A percentile compares a stretch with the other conserved stretches of the same genome.
phyloP scores from a whole-genome alignment of 2,113 vertebrate genomes.

The Tor tambroides region DNA sequence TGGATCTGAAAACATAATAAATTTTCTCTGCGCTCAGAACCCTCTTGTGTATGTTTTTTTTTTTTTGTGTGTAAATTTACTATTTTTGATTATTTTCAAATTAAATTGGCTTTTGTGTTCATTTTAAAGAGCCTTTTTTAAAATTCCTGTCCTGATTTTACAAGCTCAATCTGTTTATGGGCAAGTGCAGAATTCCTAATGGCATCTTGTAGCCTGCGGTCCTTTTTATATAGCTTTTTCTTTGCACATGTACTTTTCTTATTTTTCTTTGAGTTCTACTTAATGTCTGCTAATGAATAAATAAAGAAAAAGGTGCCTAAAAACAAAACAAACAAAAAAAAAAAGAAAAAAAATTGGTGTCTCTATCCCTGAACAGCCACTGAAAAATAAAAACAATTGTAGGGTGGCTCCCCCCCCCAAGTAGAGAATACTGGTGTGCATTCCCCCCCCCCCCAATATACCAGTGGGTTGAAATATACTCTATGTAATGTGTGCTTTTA shows the following conservation, averaged over 20 bases:
- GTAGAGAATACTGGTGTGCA: slow-evolving; percentile 79
- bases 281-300: slow-evolving; percentile 73
- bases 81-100: slow-evolving; percentile 55
- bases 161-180: slow-evolving; percentile 55
- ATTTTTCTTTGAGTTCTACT: slow-evolving; percentile 55
- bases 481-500: slow-evolving; percentile 78
- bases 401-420: slow-evolving; percentile 65
- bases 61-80: slow-evolving; percentile 65
- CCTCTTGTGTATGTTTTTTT: slow-evolving; percentile 62
- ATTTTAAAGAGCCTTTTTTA: slow-evolving; percentile 63
- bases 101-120: neutral
- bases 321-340: slow-evolving; percentile 63
- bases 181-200: slow-evolving; percentile 79
- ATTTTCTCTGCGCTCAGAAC: slow-evolving; percentile 64
- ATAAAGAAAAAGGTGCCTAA: slow-evolving; percentile 78
- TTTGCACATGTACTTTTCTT: slow-evolving; percentile 63
- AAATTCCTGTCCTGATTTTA: slow-evolving; percentile 57
- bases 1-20: slow-evolving; percentile 23
- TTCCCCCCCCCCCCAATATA: slow-evolving; percentile 57
- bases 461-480: slow-evolving; percentile 77
- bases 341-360: slow-evolving; percentile 58
- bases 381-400: slow-evolving; percentile 75
- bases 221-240: slow-evolving; percentile 65
- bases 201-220: slow-evolving; percentile 73
- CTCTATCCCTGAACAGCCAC: slow-evolving; percentile 70